Evolutionary conservation across 2,888 invertebrate species (phyloP).

Genomic region (Tyria jacobaeae): DNA sequence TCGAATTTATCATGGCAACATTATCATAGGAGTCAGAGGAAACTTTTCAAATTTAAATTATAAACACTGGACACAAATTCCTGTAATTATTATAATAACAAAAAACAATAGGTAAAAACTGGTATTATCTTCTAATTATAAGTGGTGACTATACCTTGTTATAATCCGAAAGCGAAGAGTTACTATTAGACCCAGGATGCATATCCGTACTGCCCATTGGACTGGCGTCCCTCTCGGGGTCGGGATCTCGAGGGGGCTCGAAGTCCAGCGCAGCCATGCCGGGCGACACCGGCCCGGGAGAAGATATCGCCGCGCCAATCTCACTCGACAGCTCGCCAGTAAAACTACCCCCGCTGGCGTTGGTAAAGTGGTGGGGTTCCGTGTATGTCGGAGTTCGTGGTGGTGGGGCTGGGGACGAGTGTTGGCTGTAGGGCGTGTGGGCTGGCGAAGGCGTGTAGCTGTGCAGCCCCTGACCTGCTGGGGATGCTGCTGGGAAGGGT

Average conservation of each 20-base stretch:
- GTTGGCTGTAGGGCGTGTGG: constrained; percentile 81
- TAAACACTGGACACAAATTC: too few relatives aligned
- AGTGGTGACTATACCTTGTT: constrained; percentile 67
- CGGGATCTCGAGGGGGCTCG: constrained; percentile 86
- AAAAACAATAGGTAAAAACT: too few relatives aligned
- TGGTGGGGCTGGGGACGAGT: constrained; percentile 76
- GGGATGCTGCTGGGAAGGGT: constrained; percentile 74
- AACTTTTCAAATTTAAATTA: too few relatives aligned
- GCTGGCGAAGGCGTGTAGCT: constrained; percentile 78
- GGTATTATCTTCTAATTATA: too few relatives aligned
- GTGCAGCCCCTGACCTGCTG: constrained; percentile 54
- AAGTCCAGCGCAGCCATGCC: constrained; percentile 91
- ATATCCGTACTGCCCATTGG: constrained; percentile 52
- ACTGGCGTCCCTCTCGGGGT: constrained; percentile 39
- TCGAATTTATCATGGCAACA: too few relatives aligned
- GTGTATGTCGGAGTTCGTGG: constrained; percentile 63
- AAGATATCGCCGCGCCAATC: constrained; percentile 92
- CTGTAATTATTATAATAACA: too few relatives aligned
- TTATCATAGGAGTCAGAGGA: too few relatives aligned
- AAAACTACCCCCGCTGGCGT: constrained; percentile 59
- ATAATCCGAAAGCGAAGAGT: constrained; percentile 73
- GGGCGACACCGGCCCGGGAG: constrained; percentile 90
- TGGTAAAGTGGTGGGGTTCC: constrained; percentile 47
- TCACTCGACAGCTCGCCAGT: constrained; percentile 92
- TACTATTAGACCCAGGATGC: constrained; percentile 51